Evolutionary conservation across 2,888 invertebrate genomes (phyloP).

Genomic region (Elysia crispata): DNA sequence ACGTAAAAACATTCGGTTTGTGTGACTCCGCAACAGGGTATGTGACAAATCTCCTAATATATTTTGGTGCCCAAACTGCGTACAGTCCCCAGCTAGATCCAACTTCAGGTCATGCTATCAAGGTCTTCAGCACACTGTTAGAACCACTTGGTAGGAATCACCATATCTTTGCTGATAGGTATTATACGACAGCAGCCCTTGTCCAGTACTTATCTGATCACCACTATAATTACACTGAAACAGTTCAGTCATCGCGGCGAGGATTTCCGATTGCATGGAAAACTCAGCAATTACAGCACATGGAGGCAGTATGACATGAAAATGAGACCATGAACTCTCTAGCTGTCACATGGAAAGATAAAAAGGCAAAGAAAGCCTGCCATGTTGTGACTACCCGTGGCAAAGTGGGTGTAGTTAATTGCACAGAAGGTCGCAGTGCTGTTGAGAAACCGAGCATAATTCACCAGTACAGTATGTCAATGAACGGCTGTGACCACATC

Average conservation of each 20-base stretch:
- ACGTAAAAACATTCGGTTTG: conserved; percentile 31
- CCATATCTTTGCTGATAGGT: conserved; percentile 27
- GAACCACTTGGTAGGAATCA: neutral
- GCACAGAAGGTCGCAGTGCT: no score
- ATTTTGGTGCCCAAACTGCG: conserved; percentile 16
- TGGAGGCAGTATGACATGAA: neutral
- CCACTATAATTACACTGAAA: conserved; percentile 19
- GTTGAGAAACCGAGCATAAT: neutral
- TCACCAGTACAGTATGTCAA: neutral
- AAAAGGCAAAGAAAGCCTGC: conserved; percentile 26
- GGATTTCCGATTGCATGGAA: no score
- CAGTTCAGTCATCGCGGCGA: neutral
- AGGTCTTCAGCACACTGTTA: conserved; percentile 22
- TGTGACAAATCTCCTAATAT: conserved; percentile 5
- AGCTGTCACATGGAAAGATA: neutral
- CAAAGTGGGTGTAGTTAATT: no score
- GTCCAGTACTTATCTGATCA: conserved; percentile 4
- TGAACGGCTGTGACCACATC: conserved; percentile 1
- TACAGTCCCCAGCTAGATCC: conserved; percentile 2
- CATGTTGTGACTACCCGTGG: no score
- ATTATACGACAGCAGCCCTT: conserved; percentile 26
- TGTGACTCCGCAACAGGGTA: conserved; percentile 22
- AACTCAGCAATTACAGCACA: neutral
- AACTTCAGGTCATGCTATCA: conserved; percentile 21
- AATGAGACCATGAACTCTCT: neutral